phyloP scores from a whole-genome alignment of 2,113 vertebrate genomes.

The Laticauda laticaudata region DNA sequence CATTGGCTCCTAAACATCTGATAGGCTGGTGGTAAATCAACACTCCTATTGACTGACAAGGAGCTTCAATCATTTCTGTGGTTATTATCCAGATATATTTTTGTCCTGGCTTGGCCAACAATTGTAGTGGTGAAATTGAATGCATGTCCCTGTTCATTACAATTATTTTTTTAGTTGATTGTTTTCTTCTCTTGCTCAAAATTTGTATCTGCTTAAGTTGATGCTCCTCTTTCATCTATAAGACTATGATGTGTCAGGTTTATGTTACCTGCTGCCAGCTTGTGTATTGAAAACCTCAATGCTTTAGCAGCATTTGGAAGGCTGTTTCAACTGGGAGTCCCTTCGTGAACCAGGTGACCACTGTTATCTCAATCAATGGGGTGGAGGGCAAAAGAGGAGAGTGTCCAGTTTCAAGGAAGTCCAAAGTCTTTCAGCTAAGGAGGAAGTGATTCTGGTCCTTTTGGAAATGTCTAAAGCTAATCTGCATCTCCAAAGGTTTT shows the following conservation, averaged over 20 bases:
- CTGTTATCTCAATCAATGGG: not conserved
- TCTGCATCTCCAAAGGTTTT: conserved; percentile 61
- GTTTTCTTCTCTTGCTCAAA: not conserved
- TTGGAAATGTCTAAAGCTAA: conserved; percentile 13
- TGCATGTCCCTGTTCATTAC: not conserved
- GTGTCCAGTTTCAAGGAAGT: not conserved
- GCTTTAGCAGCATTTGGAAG: not conserved
- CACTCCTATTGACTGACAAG: not conserved
- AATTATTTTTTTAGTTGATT: not conserved
- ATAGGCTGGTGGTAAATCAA: not conserved
- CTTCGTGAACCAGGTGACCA: not conserved
- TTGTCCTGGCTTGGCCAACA: not conserved
- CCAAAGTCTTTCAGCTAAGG: not conserved
- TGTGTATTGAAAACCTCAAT: not conserved
- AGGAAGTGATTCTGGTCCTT: conserved; percentile 38
- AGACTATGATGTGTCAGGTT: not conserved
- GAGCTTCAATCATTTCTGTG: not conserved
- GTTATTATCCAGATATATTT: not conserved
- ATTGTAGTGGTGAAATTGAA: not conserved
- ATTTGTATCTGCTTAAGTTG: not conserved
- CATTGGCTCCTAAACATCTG: not conserved
- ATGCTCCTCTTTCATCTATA: not conserved
- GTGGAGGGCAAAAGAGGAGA: not conserved
- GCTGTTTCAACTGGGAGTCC: not conserved
- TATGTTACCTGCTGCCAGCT: not conserved